Evolutionary conservation across 2,888 invertebrate genomes (phyloP).

Genomic region (Stenolophus ochropezus): DNA sequence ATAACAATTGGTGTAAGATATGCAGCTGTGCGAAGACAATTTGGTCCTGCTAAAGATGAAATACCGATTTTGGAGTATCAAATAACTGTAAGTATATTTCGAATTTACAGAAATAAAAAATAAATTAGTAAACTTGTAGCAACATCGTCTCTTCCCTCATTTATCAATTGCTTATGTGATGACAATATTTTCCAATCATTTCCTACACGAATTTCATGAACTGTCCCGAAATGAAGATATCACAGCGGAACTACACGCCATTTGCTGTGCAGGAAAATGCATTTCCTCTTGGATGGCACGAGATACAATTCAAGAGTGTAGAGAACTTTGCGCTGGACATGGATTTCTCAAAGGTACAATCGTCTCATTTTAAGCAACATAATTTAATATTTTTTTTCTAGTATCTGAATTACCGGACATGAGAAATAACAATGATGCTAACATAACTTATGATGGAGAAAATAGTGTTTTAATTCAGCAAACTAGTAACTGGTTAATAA

Average conservation of each 20-base stretch:
- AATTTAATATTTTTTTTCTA: slow-evolving; percentile 67
- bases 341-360: slow-evolving; percentile 85
- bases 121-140: slow-evolving; percentile 70
- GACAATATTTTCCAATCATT: slow-evolving; percentile 75
- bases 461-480: slow-evolving; percentile 93
- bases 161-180: slow-evolving; percentile 79
- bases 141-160: slow-evolving; percentile 83
- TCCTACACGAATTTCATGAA: slow-evolving; percentile 64
- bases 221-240: slow-evolving; percentile 66
- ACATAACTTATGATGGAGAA: slow-evolving; percentile 93
- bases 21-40: slow-evolving; percentile 90
- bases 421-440: slow-evolving; percentile 88
- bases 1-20: slow-evolving; percentile 90
- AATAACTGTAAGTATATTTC: slow-evolving; percentile 60
- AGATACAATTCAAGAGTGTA: slow-evolving; percentile 92
- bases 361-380: slow-evolving; percentile 11
- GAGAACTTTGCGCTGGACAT: slow-evolving; percentile 97
- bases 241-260: slow-evolving; percentile 76
- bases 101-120: neutral
- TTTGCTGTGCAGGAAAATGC: slow-evolving; percentile 86
- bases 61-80: slow-evolving; percentile 93
- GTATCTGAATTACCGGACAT: slow-evolving; percentile 84
- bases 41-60: slow-evolving; percentile 87
- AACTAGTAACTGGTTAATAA: slow-evolving; percentile 89
- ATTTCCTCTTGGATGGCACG: slow-evolving; percentile 89